Evolutionary conservation across 2,113 vertebrate genomes (phyloP), one percentile per base, ranked within the genome.

Genomic region (Podarcis muralis): DNA sequence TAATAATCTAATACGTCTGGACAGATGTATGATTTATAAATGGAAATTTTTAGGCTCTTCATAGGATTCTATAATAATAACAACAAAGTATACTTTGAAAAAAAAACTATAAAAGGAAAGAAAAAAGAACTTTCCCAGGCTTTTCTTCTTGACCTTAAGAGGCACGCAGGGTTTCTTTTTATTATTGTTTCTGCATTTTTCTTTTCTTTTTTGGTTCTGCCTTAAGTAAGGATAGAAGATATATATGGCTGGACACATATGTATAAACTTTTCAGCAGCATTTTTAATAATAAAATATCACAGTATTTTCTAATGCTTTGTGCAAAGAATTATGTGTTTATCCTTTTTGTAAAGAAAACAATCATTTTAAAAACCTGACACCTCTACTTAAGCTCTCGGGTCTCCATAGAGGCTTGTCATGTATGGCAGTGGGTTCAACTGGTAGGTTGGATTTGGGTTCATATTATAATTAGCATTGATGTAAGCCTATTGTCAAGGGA

Each of bases 231-330:
- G 94, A 97, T 98, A 98, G 97, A 97, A 97, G 96, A 98, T 98
- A 98, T 98, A 98, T 98, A 98, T 98, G 98, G 98, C 98, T 98
- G 97, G 98, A 97, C 96, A 98, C 97, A 98, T 96, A 97, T 98
- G 98, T 98, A 98, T 98, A 98, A 98, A 98, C 97, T 97, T 98
- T 98, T 98, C 98, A 98, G 98, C 98, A 97, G 97, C 98, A 98
- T 98, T 99, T 99, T 98, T 98, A 99, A 98, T 97, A 97, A 97
- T 98, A 98, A 99, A 99, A 98, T 98, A 98, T 98, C 97, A 98
- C 97, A 96, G 98, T 98, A 98, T 99, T 99, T 99, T 99, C 98
- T 98, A 99, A 98, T 93, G 96, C 97, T 95, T 94, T 93, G 95
- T 95, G 96, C 95, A 95, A 94, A 96, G 91, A 96, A 95, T 95